Evolutionary conservation across 1,140 invertebrate genomes (phyloP), one percentile per base, ranked within the genome.

Genomic region (Lethrus apterus): DNA sequence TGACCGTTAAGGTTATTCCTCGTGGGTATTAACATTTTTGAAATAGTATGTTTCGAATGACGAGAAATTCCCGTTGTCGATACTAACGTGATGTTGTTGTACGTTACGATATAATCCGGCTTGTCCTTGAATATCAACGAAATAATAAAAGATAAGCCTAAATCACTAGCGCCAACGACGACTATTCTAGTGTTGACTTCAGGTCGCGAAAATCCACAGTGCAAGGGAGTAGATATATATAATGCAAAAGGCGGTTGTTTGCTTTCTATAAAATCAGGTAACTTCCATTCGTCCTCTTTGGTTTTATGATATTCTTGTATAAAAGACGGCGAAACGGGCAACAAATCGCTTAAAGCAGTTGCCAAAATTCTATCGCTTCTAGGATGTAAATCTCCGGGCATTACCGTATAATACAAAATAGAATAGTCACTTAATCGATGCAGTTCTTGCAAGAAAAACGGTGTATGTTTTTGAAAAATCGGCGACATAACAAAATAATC

Each of bases 81-180:
- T 13, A 87, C 70, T 8, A 87, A 53, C 0, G 75, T 79, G 4
- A 83, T 51, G 51, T 80, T 79, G 11, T 71, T 72, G 54, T 76
- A 81, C 7, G 62, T 69, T 2, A 71, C 50, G 30, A 48, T 19
- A 46, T 49, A 52, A 45, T 51, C 45, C 2, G 41, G 43, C 7
- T 53, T 59, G 55, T 67, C 81, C 76, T 75, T 77, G 52, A 78
- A 74, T 26, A 81, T 61, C 3, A 88, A 63, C 14, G 73, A 67
- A 58, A 86, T 81, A 8, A 85, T 41, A 57, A 86, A 83, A 3
- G 80, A 66, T 1, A 86, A 62, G 1, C 78, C 81, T 7, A 80
- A 79, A 30, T 79, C 72, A 32, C 84, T 85, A 9, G 79, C 81
- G 0, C 85, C 85, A 0, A 88, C 75, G 3, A 88, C 75, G 1